Evolutionary conservation across 2,888 invertebrate genomes (phyloP).

Genomic region (Lutraria lutraria): DNA sequence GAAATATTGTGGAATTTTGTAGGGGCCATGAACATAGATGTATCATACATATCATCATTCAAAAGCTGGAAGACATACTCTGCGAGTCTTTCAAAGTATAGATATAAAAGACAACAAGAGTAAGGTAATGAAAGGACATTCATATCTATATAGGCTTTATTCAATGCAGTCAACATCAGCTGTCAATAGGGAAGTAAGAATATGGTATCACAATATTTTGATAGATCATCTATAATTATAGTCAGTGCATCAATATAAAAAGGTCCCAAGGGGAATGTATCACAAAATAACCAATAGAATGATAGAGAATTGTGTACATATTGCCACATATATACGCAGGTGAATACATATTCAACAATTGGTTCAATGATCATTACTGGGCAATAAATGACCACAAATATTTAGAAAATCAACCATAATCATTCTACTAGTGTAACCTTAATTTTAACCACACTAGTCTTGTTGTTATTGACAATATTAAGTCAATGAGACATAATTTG

Average conservation of each 20-base stretch:
- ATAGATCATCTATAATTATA: background rate
- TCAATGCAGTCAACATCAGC: too few species aligned
- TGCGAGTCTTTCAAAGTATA: too few species aligned
- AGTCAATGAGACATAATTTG: background rate
- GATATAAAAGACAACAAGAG: too few species aligned
- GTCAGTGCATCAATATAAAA: background rate
- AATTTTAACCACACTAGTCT: background rate
- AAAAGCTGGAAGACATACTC: too few species aligned
- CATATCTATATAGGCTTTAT: too few species aligned
- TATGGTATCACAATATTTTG: background rate
- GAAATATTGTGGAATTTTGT: too few species aligned
- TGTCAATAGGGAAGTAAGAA: background rate
- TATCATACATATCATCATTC: too few species aligned
- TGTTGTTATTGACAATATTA: background rate
- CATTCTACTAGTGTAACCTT: background rate
- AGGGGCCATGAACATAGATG: too few species aligned
- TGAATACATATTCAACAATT: background rate
- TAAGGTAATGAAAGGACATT: too few species aligned
- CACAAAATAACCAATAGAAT: background rate
- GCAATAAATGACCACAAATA: constrained; percentile 18
- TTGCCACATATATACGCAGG: background rate
- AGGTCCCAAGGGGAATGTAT: constrained; percentile 8
- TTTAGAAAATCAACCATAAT: constrained; percentile 1
- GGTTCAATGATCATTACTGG: background rate
- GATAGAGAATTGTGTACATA: background rate